These are phyloP conservation scores for Orientallactaga bullata DNA, from an alignment of 2,113 vertebrate species.

Conservation along the genomic window DNA sequence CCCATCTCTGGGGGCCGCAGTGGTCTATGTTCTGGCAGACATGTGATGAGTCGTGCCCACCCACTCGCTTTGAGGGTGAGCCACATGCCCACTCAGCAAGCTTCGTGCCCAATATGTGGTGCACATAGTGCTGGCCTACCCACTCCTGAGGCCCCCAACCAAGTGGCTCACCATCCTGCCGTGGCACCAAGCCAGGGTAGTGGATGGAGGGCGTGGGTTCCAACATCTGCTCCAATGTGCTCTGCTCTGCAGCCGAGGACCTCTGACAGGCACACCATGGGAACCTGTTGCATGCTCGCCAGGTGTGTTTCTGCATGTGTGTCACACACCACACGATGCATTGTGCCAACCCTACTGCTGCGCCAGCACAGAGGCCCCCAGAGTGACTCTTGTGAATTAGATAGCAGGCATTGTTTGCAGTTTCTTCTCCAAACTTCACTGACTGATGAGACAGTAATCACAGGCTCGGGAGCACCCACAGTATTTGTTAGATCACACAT, in stretches of 20 bases:
- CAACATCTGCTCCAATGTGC: background rate
- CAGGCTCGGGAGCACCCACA: background rate
- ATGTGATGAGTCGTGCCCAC: slow-evolving; percentile 15
- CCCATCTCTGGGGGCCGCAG: background rate
- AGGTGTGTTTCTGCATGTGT: slow-evolving; percentile 34
- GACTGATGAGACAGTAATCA: slow-evolving; percentile 58
- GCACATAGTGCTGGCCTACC: background rate
- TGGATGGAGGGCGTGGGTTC: background rate
- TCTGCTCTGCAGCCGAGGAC: background rate
- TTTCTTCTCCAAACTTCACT: slow-evolving; percentile 2
- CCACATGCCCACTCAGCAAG: background rate
- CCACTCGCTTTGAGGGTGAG: background rate
- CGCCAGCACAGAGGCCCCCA: slow-evolving; percentile 27
- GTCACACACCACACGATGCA: background rate
- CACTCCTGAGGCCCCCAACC: background rate
- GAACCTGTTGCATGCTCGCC: background rate
- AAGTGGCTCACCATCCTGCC: slow-evolving; percentile 28
- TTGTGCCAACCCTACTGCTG: slow-evolving; percentile 16
- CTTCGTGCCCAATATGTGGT: slow-evolving; percentile 20
- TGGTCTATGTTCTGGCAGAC: slow-evolving; percentile 48
- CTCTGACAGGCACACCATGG: background rate
- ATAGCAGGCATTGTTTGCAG: slow-evolving; percentile 27
- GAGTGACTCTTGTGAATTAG: slow-evolving; percentile 49
- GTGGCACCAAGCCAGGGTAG: background rate
- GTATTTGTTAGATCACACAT: slow-evolving; percentile 13